Evolutionary conservation across 2,888 invertebrate species (phyloP), one percentile per base, ranked within the genome.

Genomic region (Acholoe squamosa): DNA sequence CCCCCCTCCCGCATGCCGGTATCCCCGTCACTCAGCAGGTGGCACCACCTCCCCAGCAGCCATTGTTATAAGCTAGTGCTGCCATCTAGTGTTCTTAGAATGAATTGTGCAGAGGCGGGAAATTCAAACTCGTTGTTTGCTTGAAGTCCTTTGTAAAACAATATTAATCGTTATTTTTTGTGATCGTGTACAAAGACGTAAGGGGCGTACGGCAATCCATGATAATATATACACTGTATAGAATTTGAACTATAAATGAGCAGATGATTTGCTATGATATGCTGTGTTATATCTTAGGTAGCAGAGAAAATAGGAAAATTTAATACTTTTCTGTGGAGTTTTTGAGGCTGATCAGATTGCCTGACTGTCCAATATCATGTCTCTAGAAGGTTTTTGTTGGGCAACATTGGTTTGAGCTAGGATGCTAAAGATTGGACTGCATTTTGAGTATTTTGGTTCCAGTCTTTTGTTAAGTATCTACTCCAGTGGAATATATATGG

Each of bases 41-140:
- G 54, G 86, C 86, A 22, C 67, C 89, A 89, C 61, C 61, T 0
- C 89, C 89, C 10, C 89, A 89, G 77, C 89, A 89, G 77, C 89
- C 89, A 25, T 76, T 89, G 52, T 89, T 89, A 89, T 89, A 89
- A 89, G 56, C 52, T 28, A 3, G 52, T 84, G 51, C 22, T 54
- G 54, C 86, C 80, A 80, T 25, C 80, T 80, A 43, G 80, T 80
- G 80, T 33, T 80, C 80, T 80, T 80, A 80, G 80, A 80, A 80
- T 80, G 43, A 80, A 34, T 43, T 19, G 34, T 22, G 80, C 80
- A 80, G 34, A 33, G 80, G 34, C 80, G 43, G 33, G 80, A 33
- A 22, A 25, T 19, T 80, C 34, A 16, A 19, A 19, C 34, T n/a
- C 22, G 80, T 25, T 43, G n/a, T 43, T 33, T 43, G 80, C 80